Conservation (phyloP, 2,888 invertebrate species). For the Campoplex nolae region DNA sequence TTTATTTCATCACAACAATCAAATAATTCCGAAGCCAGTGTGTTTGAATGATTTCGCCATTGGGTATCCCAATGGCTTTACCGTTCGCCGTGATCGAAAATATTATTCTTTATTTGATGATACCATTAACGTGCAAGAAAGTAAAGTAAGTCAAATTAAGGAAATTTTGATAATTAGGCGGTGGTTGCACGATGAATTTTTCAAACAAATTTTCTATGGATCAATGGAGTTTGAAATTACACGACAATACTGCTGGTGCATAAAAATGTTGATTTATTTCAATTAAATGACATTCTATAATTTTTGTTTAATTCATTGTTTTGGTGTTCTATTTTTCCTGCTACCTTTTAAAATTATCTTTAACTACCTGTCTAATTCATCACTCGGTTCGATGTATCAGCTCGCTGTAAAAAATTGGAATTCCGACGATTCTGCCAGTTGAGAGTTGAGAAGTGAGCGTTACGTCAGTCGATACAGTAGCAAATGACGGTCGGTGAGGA, state of each 20-base stretch:
- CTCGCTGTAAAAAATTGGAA: no score
- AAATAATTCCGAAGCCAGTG: neutral
- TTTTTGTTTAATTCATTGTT: neutral
- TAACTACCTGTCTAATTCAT: no score
- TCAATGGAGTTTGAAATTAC: neutral
- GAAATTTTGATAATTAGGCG: neutral
- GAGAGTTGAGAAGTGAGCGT: neutral
- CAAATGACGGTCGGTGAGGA: constrained; percentile 5
- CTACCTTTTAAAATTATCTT: no score
- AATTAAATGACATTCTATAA: neutral
- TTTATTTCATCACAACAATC: neutral
- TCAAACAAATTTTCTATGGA: no score
- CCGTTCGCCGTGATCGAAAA: no score
- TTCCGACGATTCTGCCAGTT: neutral
- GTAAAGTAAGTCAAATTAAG: neutral
- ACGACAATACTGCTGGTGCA: neutral
- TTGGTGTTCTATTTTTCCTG: neutral
- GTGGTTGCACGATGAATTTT: no score
- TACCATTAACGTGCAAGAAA: neutral
- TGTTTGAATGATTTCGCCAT: neutral
- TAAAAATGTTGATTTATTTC: neutral
- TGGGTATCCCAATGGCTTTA: no score
- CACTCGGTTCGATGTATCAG: no score
- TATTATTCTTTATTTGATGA: no score
- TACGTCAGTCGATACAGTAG: constrained; percentile 26